Percentiles rank a stretch among this genome's conserved stretches.
These are phyloP conservation scores for Parelbella ahira DNA, from an alignment of 2,888 invertebrate genomes.

Conservation along the genomic window DNA sequence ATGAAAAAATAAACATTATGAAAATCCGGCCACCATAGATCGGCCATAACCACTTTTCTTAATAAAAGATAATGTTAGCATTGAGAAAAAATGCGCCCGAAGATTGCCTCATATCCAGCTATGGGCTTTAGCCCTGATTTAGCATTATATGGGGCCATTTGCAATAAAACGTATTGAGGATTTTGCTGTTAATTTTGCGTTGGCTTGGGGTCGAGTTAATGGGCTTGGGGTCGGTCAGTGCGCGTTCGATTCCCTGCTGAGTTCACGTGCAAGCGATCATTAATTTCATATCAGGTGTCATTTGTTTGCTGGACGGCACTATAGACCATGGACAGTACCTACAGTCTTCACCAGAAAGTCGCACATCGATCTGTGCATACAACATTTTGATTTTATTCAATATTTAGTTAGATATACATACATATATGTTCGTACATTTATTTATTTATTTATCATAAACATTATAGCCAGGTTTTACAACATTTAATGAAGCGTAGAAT, in stretches of 20 bases:
- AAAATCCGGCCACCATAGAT: background rate
- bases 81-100: slow-evolving; percentile 14
- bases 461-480: too few species aligned
- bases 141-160: slow-evolving; percentile 62
- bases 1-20: too few species aligned
- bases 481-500: too few species aligned
- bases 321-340: too few species aligned
- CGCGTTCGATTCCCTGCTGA: slow-evolving; percentile 51
- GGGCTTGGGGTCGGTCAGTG: slow-evolving; percentile 32
- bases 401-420: too few species aligned
- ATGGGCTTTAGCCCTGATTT: slow-evolving; percentile 64
- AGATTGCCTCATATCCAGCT: slow-evolving; percentile 16
- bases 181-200: slow-evolving; percentile 56
- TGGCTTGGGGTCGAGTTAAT: slow-evolving; percentile 36
- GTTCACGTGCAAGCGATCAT: slow-evolving; percentile 25
- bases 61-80: slow-evolving; percentile 23
- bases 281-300: slow-evolving; percentile 24
- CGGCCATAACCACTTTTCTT: slow-evolving; percentile 20
- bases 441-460: too few species aligned
- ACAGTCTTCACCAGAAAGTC: too few species aligned
- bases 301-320: slow-evolving; percentile 15
- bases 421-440: too few species aligned
- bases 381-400: too few species aligned
- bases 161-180: slow-evolving; percentile 70
- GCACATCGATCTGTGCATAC: too few species aligned